These are phyloP conservation scores for Oreochromis aureus DNA, from an alignment of 2,113 vertebrate genomes.

Conservation along the genomic window DNA sequence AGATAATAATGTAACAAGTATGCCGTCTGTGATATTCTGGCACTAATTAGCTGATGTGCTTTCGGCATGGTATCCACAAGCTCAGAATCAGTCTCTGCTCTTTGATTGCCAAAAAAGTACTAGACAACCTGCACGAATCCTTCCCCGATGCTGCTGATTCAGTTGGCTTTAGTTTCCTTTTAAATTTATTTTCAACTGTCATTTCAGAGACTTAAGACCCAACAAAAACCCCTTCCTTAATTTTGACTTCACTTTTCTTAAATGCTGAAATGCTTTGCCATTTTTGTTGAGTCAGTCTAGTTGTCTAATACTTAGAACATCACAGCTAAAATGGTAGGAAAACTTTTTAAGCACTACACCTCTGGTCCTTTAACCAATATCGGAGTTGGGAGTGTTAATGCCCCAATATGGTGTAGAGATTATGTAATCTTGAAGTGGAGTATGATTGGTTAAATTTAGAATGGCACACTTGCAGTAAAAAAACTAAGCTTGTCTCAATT, in stretches of 20 bases:
- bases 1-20: rapidly evolving
- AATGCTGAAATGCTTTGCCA: background rate
- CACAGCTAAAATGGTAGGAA: background rate
- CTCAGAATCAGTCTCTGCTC: background rate
- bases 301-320: background rate
- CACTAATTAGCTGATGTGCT: background rate
- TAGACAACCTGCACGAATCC: background rate
- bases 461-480: background rate
- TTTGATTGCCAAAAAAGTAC: background rate
- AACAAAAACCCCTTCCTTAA: background rate
- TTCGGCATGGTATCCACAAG: background rate
- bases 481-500: background rate
- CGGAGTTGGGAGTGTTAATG: background rate
- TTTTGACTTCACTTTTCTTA: background rate
- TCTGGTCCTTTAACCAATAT: background rate
- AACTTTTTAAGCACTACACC: background rate
- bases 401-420: background rate
- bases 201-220: background rate
- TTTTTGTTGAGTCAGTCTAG: background rate
- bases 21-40: rapidly evolving
- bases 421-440: background rate
- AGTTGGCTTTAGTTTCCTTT: background rate
- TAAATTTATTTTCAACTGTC: background rate
- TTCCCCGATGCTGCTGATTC: background rate
- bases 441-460: background rate